Evolutionary conservation across 2,797 vertebrate genomes (phyloP), one percentile per base, ranked within the genome.

Genomic region (Parauchenoglanis ngamensis): DNA sequence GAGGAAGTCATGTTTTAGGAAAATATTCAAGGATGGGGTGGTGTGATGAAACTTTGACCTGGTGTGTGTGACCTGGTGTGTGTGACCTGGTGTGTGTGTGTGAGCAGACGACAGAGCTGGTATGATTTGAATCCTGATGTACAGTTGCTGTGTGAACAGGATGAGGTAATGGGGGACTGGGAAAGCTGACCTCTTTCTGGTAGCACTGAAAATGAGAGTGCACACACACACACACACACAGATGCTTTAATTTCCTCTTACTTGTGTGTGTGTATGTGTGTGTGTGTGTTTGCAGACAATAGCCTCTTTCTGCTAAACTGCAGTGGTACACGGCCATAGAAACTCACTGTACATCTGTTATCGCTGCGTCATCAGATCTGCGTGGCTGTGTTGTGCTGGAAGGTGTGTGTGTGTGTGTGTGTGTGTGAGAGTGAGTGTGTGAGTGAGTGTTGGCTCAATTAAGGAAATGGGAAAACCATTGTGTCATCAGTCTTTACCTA

Each of bases 361-460:
- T 81, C 40, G 25, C 77, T 59, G 61, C 59, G 21, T 86, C 85
- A 68, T 79, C 76, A 73, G 15, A 72, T 63, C 75, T 28, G n/a
- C n/a, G 8, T 10, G 49, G 49, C 44, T 54, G n/a, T 63, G 68
- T 23, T 31, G 40, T 21, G 65, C 17, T 56, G 23, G n/a, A 12
- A 67, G 1, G n/a, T 85, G 83, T 59, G 46, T 46, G 46, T 46
- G 46, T 85, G 67, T 57, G 49, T 73, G 54, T 63, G 84, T 84
- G 68, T 85, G 57, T 77, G 79, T 72, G 86, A 89, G 76, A 90
- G 79, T 85, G 90, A 89, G 85, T 90, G 89, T 86, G 78, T 86
- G 89, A 65, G 8, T 49, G 73, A 6, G 72, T 76, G 72, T 52
- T 0, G 0, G 61, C 63, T n/a, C 8, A 28, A 1, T 28, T 75